Conservation (phyloP, 2,113 vertebrate genomes). For the Sarotherodon lohbergeri region DNA sequence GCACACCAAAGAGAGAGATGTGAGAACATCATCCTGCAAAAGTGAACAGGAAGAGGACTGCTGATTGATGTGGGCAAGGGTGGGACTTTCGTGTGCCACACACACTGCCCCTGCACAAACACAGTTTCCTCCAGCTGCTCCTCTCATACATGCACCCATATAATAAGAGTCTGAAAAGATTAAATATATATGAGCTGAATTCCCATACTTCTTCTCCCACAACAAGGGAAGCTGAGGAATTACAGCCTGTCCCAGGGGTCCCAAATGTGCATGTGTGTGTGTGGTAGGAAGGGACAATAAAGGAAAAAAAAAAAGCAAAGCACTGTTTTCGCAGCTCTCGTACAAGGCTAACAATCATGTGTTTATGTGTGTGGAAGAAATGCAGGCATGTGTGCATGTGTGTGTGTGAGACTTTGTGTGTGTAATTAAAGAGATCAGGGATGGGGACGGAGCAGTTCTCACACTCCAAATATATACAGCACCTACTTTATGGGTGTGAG, state of each 20-base stretch:
- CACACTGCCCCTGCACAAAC: not conserved
- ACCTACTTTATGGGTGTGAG: slow-evolving; percentile 16
- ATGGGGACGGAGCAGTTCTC: slow-evolving; percentile 39
- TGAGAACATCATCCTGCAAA: slow-evolving; percentile 27
- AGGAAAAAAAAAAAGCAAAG: not conserved
- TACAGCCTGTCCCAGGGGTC: not conserved
- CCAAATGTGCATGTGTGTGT: slow-evolving; percentile 1
- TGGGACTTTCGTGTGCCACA: slow-evolving; percentile 14
- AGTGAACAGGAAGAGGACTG: slow-evolving; percentile 33
- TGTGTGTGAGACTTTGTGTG: not conserved
- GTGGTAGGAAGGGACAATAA: not conserved
- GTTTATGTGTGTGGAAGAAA: not conserved
- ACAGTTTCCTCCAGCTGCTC: slow-evolving; percentile 8
- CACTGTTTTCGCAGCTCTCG: not conserved
- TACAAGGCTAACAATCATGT: not conserved
- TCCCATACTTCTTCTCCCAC: slow-evolving; percentile 17
- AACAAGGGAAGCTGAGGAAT: slow-evolving; percentile 7
- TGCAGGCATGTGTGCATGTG: not conserved
- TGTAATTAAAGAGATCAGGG: slow-evolving; percentile 42
- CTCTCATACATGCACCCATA: not conserved
- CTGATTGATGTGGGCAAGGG: slow-evolving; percentile 47
- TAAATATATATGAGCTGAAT: slow-evolving; percentile 12
- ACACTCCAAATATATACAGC: slow-evolving; percentile 38
- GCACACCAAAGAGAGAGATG: not conserved
- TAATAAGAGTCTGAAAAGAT: slow-evolving; percentile 18